These are phyloP conservation scores for Rhinolophus sinicus DNA, from an alignment of 2,113 vertebrate genomes.

Conservation along the genomic window DNA sequence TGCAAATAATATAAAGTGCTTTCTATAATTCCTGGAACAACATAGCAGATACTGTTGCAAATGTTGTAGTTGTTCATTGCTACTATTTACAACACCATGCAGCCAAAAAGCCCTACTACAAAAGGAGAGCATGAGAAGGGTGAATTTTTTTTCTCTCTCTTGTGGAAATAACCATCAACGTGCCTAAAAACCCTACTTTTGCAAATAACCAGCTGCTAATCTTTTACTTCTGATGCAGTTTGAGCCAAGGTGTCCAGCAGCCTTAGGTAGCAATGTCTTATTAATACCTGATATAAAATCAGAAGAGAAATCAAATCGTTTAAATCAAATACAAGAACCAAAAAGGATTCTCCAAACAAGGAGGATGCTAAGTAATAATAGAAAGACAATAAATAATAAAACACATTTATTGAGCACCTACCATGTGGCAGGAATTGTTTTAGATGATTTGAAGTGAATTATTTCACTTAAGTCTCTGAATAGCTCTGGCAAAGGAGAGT, in stretches of 20 bases:
- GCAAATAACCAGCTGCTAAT: neutral
- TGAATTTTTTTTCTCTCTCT: neutral
- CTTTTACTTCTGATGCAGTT: neutral
- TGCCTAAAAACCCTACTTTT: neutral
- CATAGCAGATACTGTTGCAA: neutral
- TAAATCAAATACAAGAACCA: neutral
- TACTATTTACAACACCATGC: neutral
- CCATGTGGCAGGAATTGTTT: neutral
- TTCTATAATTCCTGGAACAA: neutral
- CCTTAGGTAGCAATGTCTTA: neutral
- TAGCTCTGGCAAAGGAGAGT: neutral
- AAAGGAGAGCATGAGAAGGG: neutral
- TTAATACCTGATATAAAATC: neutral
- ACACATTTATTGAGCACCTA: neutral
- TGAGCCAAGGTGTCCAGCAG: neutral
- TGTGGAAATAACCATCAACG: neutral
- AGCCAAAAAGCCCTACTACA: neutral
- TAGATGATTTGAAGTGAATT: neutral
- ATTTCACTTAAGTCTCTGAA: neutral
- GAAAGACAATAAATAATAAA: too few species aligned
- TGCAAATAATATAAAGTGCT: neutral
- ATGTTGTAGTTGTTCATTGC: neutral
- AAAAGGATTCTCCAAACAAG: neutral
- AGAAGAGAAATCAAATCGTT: conserved; percentile 3
- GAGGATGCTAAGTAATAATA: neutral